phyloP scores from a whole-genome alignment of 1,140 invertebrate species.

The Fragariocoptes setiger region DNA sequence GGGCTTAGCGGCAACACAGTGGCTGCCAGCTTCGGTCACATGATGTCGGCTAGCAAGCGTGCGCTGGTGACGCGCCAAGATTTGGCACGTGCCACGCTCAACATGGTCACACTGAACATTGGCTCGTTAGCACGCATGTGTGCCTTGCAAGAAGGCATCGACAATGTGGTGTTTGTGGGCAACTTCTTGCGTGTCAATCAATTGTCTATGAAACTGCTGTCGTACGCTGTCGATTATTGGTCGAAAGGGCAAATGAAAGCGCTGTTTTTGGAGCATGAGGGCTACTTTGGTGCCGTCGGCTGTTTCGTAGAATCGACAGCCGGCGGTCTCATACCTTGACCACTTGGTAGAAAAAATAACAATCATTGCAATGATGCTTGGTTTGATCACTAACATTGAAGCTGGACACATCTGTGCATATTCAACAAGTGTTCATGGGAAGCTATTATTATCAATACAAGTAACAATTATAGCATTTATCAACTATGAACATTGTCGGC shows the following conservation, averaged over 20 bases:
- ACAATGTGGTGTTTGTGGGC: slow-evolving; percentile 67
- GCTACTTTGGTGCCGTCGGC: slow-evolving; percentile 80
- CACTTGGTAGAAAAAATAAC: no score
- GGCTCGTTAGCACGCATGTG: slow-evolving; percentile 89
- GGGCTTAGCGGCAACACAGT: slow-evolving; percentile 67
- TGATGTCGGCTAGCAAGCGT: slow-evolving; percentile 57
- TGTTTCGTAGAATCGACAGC: slow-evolving; percentile 36
- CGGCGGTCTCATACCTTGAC: no score
- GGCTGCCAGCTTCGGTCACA: slow-evolving; percentile 81
- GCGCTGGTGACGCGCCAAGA: slow-evolving; percentile 47
- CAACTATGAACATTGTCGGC: no score
- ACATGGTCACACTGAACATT: slow-evolving; percentile 97
- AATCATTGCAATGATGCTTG: no score
- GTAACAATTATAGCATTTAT: no score
- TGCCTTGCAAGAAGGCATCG: slow-evolving; percentile 49
- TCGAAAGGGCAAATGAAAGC: slow-evolving; percentile 78
- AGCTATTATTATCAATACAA: no score
- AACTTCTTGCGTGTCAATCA: slow-evolving; percentile 91
- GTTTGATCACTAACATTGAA: no score
- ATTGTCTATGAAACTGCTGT: slow-evolving; percentile 80
- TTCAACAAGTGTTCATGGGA: no score
- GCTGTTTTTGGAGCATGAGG: slow-evolving; percentile 77
- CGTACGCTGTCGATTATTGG: slow-evolving; percentile 97
- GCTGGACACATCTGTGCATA: no score
- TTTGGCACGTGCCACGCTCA: slow-evolving; percentile 67